Evolutionary conservation across 2,113 vertebrate species (phyloP).

Genomic region (zebrafish (Danio rerio)): GRCz12tu NC_133179.1:15034501-15035000

Average conservation of each 20-base stretch:
- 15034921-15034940: too few species aligned
- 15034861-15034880: too few species aligned
- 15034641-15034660: neutral
- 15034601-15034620: slow-evolving; percentile 71
- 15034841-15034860: slow-evolving; percentile 85
- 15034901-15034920: too few species aligned
- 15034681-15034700: slow-evolving; percentile 61
- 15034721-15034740: slow-evolving; percentile 98
- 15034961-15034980: too few species aligned
- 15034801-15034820: slow-evolving; percentile 96
- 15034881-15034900: too few species aligned
- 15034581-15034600: slow-evolving; percentile 97
- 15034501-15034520: neutral
- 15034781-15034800: slow-evolving; percentile 93
- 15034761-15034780: slow-evolving; percentile 94
- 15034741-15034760: slow-evolving; percentile 97
- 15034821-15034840: slow-evolving; percentile 95
- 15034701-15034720: slow-evolving; percentile 96
- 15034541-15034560: slow-evolving; percentile 98
- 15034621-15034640: neutral
- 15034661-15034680: neutral
- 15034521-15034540: slow-evolving; percentile 86
- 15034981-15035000: too few species aligned
- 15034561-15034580: slow-evolving; percentile 98
- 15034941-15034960: too few species aligned